Evolutionary conservation across 2,888 invertebrate species (phyloP).

Genomic region (Drosophila flavopinicola): DNA sequence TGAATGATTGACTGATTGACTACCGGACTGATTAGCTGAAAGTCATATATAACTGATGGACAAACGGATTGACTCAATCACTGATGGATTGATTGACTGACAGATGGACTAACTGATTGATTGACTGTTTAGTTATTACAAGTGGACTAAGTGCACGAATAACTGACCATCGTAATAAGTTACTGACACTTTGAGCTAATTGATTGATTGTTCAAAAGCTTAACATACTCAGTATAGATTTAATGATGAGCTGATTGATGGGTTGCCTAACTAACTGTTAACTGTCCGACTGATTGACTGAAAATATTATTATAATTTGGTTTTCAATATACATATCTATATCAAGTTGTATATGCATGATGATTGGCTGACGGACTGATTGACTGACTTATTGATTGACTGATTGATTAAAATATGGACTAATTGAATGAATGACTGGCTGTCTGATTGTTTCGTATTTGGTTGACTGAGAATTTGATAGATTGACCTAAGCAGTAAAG

Average conservation of each 20-base stretch:
- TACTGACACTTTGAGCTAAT: background rate
- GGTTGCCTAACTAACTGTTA: too few relatives aligned
- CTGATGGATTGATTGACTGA: background rate
- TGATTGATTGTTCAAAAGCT: background rate
- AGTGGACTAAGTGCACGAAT: background rate
- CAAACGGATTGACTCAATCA: background rate
- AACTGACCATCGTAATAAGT: background rate
- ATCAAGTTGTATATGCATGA: too few relatives aligned
- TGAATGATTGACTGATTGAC: background rate
- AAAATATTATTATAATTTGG: too few relatives aligned
- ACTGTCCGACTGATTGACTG: background rate
- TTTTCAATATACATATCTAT: too few relatives aligned
- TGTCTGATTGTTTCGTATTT: slow-evolving; percentile 1
- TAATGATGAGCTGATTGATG: background rate
- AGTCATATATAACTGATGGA: background rate
- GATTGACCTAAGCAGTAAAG: background rate
- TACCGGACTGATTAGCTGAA: background rate
- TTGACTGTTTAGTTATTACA: background rate
- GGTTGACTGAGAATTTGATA: background rate
- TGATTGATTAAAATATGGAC: background rate
- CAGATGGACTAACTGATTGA: background rate
- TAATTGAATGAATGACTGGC: too few relatives aligned
- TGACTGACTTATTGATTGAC: background rate
- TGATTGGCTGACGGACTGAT: background rate
- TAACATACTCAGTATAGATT: too few relatives aligned